Evolutionary conservation across 2,113 vertebrate species (phyloP), one percentile per base, ranked within the genome.

Genomic region (Chaenogobius annularis): DNA sequence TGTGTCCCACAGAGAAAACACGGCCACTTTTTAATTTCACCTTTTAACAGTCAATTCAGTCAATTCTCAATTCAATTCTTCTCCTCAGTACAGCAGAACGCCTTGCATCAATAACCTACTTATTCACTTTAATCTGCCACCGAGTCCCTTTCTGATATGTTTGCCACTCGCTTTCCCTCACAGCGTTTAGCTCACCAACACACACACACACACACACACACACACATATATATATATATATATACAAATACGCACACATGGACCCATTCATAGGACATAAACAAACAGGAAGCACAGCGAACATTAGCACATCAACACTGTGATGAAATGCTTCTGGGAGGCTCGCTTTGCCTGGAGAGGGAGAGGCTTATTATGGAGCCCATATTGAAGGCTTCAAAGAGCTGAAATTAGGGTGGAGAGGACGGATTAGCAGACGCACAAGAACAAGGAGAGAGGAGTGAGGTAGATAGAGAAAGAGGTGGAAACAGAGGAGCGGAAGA

Each of bases 321-420:
- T 70, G 65, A 69, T 81, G 80, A 83, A 88, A 90, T 74, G 83
- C 86, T 84, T 85, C 90, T 87, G 87, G 84, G 89, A 90, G 88
- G 84, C 85, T 83, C 88, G 86, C 83, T 83, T 90, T 79, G 85
- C 89, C 90, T 89, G 85, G 84, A 92, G 90, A 92, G 84, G 85
- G 84, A 89, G 85, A 90, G 85, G 89, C 90, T 90, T 92, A 92
- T 90, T 90, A 92, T 92, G 90, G 88, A 90, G 84, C 87, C 58
- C 84, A 90, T 87, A 92, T 90, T 92, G 90, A 92, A 92, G 87
- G 88, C 89, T 90, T 92, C 90, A 92, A 92, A 92, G 90, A 92
- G 89, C 90, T 90, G 90, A 92, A 92, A 92, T 92, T 92, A 89
- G 90, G 89, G 87, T 92, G 89, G 89, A 90, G 88, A 90, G 87